phyloP scores from a whole-genome alignment of 2,888 invertebrate genomes.

The Eupelmus urozonus region DNA sequence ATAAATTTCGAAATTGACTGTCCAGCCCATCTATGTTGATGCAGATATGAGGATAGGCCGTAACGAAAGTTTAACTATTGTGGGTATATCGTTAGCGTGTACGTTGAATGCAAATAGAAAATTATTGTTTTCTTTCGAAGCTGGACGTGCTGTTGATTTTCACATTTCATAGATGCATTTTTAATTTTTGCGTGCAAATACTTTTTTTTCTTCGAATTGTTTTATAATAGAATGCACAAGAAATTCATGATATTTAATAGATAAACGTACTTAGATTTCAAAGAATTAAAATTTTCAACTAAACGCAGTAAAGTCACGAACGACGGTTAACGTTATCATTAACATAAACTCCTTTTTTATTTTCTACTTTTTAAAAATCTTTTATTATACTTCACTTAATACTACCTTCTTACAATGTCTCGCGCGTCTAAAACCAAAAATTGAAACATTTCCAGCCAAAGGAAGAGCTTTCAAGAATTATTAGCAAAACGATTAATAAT shows the following conservation, averaged over 20 bases:
- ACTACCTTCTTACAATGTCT: not conserved
- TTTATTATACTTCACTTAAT: not conserved
- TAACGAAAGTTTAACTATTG: conserved; percentile 35
- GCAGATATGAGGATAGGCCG: not conserved
- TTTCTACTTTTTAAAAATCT: not conserved
- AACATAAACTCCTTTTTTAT: conserved; percentile 1
- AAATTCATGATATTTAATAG: too few relatives aligned
- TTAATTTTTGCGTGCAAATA: too few relatives aligned
- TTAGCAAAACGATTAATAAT: conserved; percentile 3
- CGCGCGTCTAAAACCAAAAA: not conserved
- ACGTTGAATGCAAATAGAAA: not conserved
- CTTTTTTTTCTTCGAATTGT: too few relatives aligned
- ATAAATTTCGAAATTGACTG: conserved; percentile 38
- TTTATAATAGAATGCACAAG: too few relatives aligned
- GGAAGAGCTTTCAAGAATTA: too few relatives aligned
- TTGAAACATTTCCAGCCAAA: too few relatives aligned
- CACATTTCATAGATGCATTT: too few relatives aligned
- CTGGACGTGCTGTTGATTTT: too few relatives aligned
- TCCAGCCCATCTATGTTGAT: not conserved
- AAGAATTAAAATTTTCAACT: too few relatives aligned
- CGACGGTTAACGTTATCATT: too few relatives aligned
- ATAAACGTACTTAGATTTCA: too few relatives aligned
- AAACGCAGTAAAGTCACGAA: too few relatives aligned
- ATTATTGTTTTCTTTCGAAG: not conserved
- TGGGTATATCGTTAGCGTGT: not conserved